Evolutionary conservation across 2,888 invertebrate species (phyloP).

Genomic region (Andrena praecox): DNA sequence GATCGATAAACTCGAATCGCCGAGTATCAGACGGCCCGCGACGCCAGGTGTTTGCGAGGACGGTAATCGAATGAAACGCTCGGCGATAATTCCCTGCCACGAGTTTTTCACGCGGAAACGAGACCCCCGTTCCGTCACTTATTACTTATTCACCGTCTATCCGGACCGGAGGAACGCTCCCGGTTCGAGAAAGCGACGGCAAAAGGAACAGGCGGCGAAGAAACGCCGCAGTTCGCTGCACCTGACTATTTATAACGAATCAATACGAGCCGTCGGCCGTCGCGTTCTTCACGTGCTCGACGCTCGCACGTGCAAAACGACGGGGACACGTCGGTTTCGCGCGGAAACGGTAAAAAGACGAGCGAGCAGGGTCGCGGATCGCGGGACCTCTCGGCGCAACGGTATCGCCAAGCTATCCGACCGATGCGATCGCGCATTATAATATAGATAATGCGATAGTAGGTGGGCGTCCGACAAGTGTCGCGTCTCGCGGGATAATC

Average conservation of each 20-base stretch:
- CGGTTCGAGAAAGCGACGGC: slow-evolving; percentile 15
- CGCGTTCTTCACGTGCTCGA: slow-evolving; percentile 64
- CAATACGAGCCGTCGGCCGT: slow-evolving; percentile 66
- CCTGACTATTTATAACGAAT: slow-evolving; percentile 75
- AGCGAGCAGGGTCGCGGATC: neutral
- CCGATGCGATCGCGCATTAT: slow-evolving; percentile 26
- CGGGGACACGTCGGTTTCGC: slow-evolving; percentile 14
- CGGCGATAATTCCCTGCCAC: slow-evolving; percentile 11
- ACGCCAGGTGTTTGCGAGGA: slow-evolving; percentile 41
- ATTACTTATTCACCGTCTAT: neutral
- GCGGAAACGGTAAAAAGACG: slow-evolving; percentile 31
- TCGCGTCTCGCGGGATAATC: slow-evolving; percentile 46
- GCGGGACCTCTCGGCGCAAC: slow-evolving; percentile 5
- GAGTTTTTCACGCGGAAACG: neutral
- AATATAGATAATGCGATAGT: slow-evolving; percentile 23
- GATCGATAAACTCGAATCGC: neutral
- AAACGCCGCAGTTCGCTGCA: slow-evolving; percentile 63
- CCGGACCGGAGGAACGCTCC: neutral
- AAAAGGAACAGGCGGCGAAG: slow-evolving; percentile 13
- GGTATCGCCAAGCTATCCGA: neutral
- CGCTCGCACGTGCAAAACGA: slow-evolving; percentile 51
- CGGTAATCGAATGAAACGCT: slow-evolving; percentile 26
- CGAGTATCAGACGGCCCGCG: slow-evolving; percentile 24
- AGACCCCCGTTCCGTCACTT: neutral
- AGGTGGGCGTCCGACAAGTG: slow-evolving; percentile 6